Evolutionary conservation across 2,888 invertebrate genomes (phyloP).

Genomic region (Lordiphosa fenestrarum): DNA sequence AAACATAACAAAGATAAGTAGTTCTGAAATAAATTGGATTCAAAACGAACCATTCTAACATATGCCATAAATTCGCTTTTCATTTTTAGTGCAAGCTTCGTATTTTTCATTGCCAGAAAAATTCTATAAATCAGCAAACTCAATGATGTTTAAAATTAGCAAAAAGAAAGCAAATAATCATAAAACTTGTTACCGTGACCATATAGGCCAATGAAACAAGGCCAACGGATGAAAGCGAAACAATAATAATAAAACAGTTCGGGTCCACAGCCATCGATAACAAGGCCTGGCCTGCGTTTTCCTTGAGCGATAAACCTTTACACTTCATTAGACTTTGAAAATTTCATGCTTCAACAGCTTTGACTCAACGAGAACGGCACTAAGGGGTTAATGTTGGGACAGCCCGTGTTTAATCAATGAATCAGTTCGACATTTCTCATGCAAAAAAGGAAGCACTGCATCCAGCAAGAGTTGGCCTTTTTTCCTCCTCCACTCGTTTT

Average conservation of each 20-base stretch:
- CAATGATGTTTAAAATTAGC: constrained; percentile 72
- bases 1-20: constrained; percentile 7
- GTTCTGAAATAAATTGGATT: constrained; percentile 8
- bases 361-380: constrained; percentile 45
- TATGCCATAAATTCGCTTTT: not conserved
- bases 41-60: not conserved
- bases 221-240: constrained; percentile 31
- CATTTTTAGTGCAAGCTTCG: constrained; percentile 30
- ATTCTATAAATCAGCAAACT: constrained; percentile 61
- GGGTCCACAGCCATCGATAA: constrained; percentile 27
- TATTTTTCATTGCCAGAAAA: constrained; percentile 26
- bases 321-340: constrained; percentile 68
- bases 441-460: constrained; percentile 44
- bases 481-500: constrained; percentile 15
- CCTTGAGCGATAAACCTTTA: constrained; percentile 71
- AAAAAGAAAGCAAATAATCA: constrained; percentile 59
- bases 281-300: constrained; percentile 41
- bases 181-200: constrained; percentile 64
- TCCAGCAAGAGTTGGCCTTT: constrained; percentile 22
- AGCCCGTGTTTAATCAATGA: constrained; percentile 64
- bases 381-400: constrained; percentile 60
- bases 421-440: constrained; percentile 60
- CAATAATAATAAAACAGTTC: constrained; percentile 64
- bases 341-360: constrained; percentile 73
- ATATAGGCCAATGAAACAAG: constrained; percentile 58